Evolutionary conservation across 2,888 invertebrate genomes (phyloP).

Genomic region (Brenthis hecate): DNA sequence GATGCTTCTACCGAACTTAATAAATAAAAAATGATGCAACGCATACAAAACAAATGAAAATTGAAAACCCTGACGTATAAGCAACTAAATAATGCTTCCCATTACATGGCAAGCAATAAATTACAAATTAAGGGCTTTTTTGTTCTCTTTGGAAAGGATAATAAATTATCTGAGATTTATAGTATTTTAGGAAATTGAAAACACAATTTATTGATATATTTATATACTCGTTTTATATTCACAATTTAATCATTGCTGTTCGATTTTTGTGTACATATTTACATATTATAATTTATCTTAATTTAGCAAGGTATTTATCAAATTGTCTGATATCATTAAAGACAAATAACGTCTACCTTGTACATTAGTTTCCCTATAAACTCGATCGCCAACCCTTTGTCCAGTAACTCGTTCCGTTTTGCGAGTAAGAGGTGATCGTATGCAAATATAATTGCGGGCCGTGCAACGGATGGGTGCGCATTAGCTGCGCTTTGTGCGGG

Average conservation of each 20-base stretch:
- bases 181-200: constrained; percentile 21
- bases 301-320: too few species aligned
- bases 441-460: constrained; percentile 76
- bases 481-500: constrained; percentile 73
- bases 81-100: constrained; percentile 15
- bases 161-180: constrained; percentile 21
- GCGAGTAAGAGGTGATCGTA: constrained; percentile 60
- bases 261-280: not conserved
- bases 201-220: constrained; percentile 17
- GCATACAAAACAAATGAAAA: constrained; percentile 8
- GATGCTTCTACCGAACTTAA: not conserved
- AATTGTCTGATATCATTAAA: not conserved
- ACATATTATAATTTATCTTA: too few species aligned
- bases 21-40: not conserved
- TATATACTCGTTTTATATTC: not conserved
- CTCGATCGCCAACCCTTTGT: constrained; percentile 22
- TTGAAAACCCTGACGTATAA: constrained; percentile 1
- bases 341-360: not conserved
- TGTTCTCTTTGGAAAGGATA: constrained; percentile 20
- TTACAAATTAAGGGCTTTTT: constrained; percentile 22
- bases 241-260: not conserved
- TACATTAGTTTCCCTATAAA: constrained; percentile 6
- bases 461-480: constrained; percentile 68
- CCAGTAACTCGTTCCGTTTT: constrained; percentile 39
- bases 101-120: constrained; percentile 18